These are phyloP conservation scores for Zaprionus tsacasi DNA, from an alignment of 1,140 invertebrate genomes.

Conservation along the genomic window DNA sequence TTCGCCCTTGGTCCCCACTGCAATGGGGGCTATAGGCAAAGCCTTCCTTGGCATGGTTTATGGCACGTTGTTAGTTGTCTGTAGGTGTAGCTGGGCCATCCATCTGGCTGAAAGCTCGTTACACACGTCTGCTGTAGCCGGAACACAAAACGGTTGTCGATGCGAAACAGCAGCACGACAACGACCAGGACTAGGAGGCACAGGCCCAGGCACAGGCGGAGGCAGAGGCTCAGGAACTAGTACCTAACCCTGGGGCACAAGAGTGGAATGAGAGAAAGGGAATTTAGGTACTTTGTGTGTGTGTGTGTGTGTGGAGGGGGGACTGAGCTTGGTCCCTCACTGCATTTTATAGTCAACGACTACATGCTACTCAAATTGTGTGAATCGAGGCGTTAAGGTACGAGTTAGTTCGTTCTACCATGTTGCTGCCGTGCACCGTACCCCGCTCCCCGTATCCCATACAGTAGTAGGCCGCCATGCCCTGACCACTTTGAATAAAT, in stretches of 20 bases:
- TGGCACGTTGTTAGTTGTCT: constrained; percentile 65
- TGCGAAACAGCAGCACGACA: constrained; percentile 12
- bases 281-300: constrained; percentile 23
- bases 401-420: constrained; percentile 82
- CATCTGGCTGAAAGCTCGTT: constrained; percentile 77
- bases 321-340: constrained; percentile 16
- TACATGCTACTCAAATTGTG: constrained; percentile 80
- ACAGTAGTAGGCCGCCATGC: constrained; percentile 12
- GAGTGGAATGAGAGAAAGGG: neutral
- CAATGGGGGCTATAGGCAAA: constrained; percentile 12
- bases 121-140: constrained; percentile 67
- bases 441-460: neutral
- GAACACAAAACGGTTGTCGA: constrained; percentile 55
- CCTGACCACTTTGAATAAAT: constrained; percentile 70
- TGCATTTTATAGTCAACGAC: constrained; percentile 77
- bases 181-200: constrained; percentile 1
- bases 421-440: constrained; percentile 34
- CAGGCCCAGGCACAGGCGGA: no score
- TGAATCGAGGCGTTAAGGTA: constrained; percentile 82
- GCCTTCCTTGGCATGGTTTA: constrained; percentile 75
- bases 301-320: neutral
- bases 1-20: constrained; percentile 10
- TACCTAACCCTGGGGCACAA: neutral
- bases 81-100: constrained; percentile 60
- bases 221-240: constrained; percentile 13